Percentiles rank a stretch among this genome's conserved stretches.
These are phyloP conservation scores for Tadarida brasiliensis DNA, from an alignment of 2,797 vertebrate species.

Conservation along the genomic window DNA sequence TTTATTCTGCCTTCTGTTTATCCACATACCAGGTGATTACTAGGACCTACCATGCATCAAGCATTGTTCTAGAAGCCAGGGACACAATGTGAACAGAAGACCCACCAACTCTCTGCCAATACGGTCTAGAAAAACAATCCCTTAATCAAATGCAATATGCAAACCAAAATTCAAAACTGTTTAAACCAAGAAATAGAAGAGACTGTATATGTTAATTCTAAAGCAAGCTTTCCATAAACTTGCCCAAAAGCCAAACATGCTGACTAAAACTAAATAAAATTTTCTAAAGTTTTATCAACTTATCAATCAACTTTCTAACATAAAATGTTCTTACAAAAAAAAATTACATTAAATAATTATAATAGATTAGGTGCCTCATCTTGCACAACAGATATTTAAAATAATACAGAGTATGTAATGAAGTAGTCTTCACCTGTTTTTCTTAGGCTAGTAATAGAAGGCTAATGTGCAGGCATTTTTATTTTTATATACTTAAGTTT, in stretches of 20 bases:
- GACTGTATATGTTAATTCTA: background rate
- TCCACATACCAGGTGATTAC: background rate
- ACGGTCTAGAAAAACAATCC: rapidly evolving
- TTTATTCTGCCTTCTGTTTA: background rate
- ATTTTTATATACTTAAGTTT: background rate
- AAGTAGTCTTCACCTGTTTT: background rate
- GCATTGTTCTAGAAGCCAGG: background rate
- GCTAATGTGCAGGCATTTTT: background rate
- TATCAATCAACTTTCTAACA: background rate
- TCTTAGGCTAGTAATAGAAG: background rate
- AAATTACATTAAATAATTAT: background rate
- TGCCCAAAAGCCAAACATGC: background rate
- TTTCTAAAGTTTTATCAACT: background rate
- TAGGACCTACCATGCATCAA: background rate
- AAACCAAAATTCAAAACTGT: background rate
- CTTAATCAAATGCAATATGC: background rate
- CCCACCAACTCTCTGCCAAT: background rate
- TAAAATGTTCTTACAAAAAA: background rate
- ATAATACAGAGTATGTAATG: background rate
- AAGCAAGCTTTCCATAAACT: background rate
- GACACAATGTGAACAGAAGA: background rate
- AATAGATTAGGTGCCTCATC: background rate
- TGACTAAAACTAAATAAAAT: background rate
- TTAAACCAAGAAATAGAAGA: background rate
- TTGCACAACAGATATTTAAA: background rate